Conservation (phyloP, 2,113 vertebrate species). For the Myrmecobius fasciatus region DNA sequence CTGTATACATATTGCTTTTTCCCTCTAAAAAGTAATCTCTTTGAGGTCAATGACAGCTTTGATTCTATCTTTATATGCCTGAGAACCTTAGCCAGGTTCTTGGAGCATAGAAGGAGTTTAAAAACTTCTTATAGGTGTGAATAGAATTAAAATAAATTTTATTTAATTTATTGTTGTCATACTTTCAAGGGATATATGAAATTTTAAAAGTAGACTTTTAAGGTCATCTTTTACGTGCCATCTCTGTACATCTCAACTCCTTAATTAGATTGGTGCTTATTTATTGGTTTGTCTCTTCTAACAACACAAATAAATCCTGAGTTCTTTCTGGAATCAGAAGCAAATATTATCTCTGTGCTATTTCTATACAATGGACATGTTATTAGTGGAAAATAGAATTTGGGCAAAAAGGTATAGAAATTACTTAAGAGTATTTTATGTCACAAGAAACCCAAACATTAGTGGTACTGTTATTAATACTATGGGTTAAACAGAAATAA, state of each 20-base stretch:
- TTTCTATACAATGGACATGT: not conserved
- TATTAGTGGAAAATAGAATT: not conserved
- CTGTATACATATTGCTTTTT: conserved; percentile 27
- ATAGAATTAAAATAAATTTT: not conserved
- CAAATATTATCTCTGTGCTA: conserved; percentile 30
- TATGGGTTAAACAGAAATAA: not conserved
- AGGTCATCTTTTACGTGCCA: conserved; percentile 36
- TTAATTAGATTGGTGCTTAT: conserved; percentile 41
- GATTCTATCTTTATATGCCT: not conserved
- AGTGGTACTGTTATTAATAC: not conserved
- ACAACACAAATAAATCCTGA: conserved; percentile 27
- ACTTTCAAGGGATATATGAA: not conserved
- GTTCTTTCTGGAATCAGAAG: conserved; percentile 38
- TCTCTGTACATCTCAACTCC: conserved; percentile 31
- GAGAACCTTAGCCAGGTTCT: not conserved
- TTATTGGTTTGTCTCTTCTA: conserved; percentile 39
- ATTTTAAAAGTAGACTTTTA: conserved; percentile 16
- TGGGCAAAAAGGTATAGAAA: not conserved
- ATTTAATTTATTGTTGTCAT: not conserved
- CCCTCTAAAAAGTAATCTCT: not conserved
- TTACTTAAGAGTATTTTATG: conserved; percentile 37
- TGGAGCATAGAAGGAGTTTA: not conserved
- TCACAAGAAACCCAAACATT: conserved; percentile 26
- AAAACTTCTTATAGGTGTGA: not conserved
- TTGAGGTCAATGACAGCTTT: not conserved